phyloP scores from a whole-genome alignment of 2,888 invertebrate species.

The Drosophila ustulata region DNA sequence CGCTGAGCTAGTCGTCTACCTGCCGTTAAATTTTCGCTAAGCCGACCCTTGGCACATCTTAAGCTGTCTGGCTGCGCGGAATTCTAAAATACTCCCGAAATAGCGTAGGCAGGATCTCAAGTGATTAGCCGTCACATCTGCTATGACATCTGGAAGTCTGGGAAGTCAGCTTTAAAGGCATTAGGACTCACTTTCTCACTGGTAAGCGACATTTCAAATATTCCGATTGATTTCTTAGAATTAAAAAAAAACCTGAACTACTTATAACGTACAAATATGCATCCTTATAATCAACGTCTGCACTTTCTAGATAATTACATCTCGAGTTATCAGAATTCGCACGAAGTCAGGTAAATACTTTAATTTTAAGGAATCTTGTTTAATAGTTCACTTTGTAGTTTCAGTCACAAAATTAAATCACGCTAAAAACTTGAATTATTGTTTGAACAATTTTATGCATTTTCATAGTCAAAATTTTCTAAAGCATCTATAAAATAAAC shows the following conservation, averaged over 20 bases:
- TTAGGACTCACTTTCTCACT: neutral
- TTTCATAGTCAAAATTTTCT: neutral
- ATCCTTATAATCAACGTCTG: neutral
- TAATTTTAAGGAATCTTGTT: too few species aligned
- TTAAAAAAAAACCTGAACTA: too few species aligned
- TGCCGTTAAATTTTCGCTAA: neutral
- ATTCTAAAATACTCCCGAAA: conserved; percentile 2
- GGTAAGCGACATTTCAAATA: neutral
- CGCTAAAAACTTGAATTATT: neutral
- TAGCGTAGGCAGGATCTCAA: neutral
- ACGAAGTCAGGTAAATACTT: too few species aligned
- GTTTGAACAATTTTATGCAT: neutral
- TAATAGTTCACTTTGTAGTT: neutral
- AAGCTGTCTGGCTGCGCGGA: neutral
- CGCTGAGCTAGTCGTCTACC: neutral
- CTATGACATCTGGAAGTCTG: neutral
- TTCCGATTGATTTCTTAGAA: too few species aligned
- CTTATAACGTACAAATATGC: too few species aligned
- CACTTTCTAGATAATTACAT: neutral
- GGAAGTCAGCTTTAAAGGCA: neutral
- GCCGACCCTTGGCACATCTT: neutral
- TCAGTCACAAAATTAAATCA: neutral
- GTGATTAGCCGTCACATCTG: neutral
- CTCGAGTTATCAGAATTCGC: too few species aligned
- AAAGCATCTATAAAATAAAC: neutral